These are phyloP conservation scores for Dallia pectoralis DNA, from an alignment of 2,797 vertebrate genomes.

Conservation along the genomic window DNA sequence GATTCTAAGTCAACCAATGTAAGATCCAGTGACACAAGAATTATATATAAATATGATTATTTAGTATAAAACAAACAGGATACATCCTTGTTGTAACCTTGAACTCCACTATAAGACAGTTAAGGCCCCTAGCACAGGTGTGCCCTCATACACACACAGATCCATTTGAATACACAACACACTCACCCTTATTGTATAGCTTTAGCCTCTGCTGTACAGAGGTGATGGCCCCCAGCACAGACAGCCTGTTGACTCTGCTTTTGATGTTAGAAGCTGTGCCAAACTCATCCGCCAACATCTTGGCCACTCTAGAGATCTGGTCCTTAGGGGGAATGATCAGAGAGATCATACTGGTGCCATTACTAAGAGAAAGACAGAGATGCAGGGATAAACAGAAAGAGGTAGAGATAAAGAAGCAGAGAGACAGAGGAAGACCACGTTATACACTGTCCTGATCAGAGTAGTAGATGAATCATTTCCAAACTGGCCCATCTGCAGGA, in stretches of 20 bases:
- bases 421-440: conserved; percentile 13
- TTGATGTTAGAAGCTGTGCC: conserved; percentile 99
- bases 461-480: no score
- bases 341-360: conserved; percentile 99
- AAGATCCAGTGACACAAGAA: neutral
- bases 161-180: neutral
- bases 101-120: neutral
- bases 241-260: conserved; percentile 98
- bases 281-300: conserved; percentile 99
- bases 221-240: conserved; percentile 98
- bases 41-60: no score
- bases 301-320: conserved; percentile 99
- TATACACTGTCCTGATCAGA: neutral
- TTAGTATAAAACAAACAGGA: no score
- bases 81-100: neutral
- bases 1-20: no score
- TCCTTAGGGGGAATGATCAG: conserved; percentile 99
- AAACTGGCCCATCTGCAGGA: no score
- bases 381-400: conserved; percentile 30
- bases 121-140: conserved; percentile 16
- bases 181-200: conserved; percentile 98
- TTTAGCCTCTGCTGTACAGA: conserved; percentile 99
- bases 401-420: conserved; percentile 20
- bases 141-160: no score
- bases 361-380: conserved; percentile 70